Conservation (phyloP, 2,113 vertebrate species). For the Ciconia boyciana region DNA sequence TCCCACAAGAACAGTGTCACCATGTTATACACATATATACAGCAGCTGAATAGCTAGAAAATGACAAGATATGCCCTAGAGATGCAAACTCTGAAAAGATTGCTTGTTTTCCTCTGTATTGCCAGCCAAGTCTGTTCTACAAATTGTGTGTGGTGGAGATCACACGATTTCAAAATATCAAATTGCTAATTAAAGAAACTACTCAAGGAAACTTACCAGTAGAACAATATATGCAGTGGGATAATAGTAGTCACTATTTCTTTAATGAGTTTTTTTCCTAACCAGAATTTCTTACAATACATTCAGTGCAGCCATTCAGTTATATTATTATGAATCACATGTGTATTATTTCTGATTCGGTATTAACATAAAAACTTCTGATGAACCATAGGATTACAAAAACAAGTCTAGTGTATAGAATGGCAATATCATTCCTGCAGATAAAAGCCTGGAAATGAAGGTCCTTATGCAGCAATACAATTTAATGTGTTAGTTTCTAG, state of each 20-base stretch:
- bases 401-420: conserved; percentile 32
- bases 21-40: neutral
- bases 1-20: conserved; percentile 33
- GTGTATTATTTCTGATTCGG: conserved; percentile 54
- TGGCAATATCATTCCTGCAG: conserved; percentile 16
- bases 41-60: conserved; percentile 1
- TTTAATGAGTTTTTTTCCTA: conserved; percentile 60
- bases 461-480: conserved; percentile 21
- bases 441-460: conserved; percentile 21
- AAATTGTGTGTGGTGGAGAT: conserved; percentile 40
- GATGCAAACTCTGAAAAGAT: conserved; percentile 43
- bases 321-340: conserved; percentile 65
- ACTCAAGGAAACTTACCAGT: conserved; percentile 52
- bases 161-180: conserved; percentile 53
- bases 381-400: conserved; percentile 45
- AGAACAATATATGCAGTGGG: conserved; percentile 61
- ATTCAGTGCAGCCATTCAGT: conserved; percentile 48
- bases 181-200: conserved; percentile 63
- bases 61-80: conserved; percentile 54
- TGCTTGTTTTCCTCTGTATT: conserved; percentile 48
- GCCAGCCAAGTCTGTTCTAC: conserved; percentile 41
- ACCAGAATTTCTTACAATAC: conserved; percentile 29
- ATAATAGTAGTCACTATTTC: conserved; percentile 62
- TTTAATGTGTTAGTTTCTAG: neutral
- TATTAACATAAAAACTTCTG: conserved; percentile 59